A percentile compares a stretch with the other conserved stretches of the same genome.
phyloP scores from a whole-genome alignment of 2,113 vertebrate genomes.

The Petroica traversi region DNA sequence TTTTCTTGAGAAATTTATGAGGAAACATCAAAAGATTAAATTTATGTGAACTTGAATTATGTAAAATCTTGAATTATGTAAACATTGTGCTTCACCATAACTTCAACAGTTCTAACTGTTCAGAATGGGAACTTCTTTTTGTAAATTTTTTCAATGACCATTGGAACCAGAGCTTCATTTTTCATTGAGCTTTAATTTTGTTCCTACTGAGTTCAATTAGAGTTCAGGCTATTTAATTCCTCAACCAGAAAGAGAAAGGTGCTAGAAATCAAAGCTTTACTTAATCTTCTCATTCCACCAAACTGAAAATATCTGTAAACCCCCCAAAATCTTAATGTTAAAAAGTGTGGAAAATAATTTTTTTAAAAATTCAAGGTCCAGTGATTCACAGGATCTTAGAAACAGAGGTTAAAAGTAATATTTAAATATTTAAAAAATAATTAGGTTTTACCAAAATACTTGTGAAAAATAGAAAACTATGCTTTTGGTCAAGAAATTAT shows the following conservation, averaged over 20 bases:
- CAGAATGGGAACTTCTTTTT: not conserved
- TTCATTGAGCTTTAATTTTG: conserved; percentile 11
- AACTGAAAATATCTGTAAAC: not conserved
- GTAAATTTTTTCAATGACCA: not conserved
- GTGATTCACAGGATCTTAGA: not conserved
- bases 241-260: conserved; percentile 3
- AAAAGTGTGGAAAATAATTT: not conserved
- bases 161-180: conserved; percentile 28
- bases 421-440: not conserved
- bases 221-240: conserved; percentile 36
- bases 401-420: not conserved
- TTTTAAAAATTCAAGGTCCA: not conserved
- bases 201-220: conserved; percentile 25
- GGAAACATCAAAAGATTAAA: not conserved
- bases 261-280: conserved; percentile 22
- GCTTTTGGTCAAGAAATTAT: not conserved
- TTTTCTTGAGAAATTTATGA: not conserved
- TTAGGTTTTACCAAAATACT: not conserved
- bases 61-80: not conserved
- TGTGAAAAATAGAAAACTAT: not conserved
- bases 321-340: not conserved
- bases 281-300: not conserved
- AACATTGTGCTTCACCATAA: not conserved
- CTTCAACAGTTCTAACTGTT: not conserved
- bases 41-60: not conserved